Base-by-base conservation (phyloP, 2,113 vertebrate genomes). In the Sorex fumeus region DNA sequence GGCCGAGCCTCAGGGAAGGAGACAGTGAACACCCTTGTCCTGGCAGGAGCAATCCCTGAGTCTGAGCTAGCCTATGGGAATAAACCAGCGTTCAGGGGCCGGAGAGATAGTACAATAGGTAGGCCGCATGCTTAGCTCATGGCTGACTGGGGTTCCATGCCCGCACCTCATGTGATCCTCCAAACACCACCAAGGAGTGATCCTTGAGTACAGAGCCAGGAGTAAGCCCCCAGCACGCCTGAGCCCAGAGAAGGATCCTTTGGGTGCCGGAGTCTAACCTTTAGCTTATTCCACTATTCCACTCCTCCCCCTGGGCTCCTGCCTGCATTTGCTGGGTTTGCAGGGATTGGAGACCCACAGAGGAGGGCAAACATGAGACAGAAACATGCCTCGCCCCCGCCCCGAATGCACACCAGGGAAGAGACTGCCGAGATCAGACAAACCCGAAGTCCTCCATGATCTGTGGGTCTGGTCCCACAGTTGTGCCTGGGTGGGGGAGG, bases 321-420 rank as follows among this genome's bases (percentile, higher is more conserved):
- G 50, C 69, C 88, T 90, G 34, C 57, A 36, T 75, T 85, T 87
- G 50, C 88, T 90, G 34, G 64, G 45, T 75, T 85, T 87, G 50
- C 84, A 32, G 60, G 77, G 12, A 76, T 8, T 70, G 60, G 40
- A 90, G 70, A 75, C 47, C 76, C 69, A 18, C 60, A 77, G 70
- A 86, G 50, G 43, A 93, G 67, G 62, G 36, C 1, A 5, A 30
- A 43, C 28, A 2, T 47, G 23, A 50, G 47, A 50, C 9, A 13
- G 13, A 50, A 50, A 50, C 47, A 50, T 50, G 47, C 47, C 47
- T 50, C 9, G 2, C 47, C 71, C 78, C 71, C 6, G 67, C 76
- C 47, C 53, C 66, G 32, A 25, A 27, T 13, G 16, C 43, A 36
- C 4, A 45, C 25, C 6, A 6, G 72, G 60, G 34, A 72, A 72